Base-by-base conservation (phyloP, 2,888 invertebrate species). In the Sympetrum striolatum region DNA sequence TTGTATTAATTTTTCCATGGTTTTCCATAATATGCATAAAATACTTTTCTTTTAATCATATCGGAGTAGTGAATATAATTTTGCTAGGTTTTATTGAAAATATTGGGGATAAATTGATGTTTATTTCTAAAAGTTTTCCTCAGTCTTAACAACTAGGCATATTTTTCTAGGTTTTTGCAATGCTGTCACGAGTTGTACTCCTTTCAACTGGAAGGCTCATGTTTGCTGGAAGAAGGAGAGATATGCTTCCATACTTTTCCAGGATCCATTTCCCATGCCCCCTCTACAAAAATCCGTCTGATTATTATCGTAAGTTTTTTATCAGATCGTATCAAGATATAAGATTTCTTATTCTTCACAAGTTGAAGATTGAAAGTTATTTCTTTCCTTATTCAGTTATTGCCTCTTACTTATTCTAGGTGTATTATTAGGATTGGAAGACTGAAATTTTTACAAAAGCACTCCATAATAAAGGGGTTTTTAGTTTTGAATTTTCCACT, bases 211-310 rank as follows among this genome's bases (percentile, higher is more conserved):
- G 98, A 64, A 95, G 98, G 92, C 96, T 98, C 18, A 97, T 98
- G 96, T 99, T 97, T 94, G 98, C 97, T 92, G 99, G 98, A 64
- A 96, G 96, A 92, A 95, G 98, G 92, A 95, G 97, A 92, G 98
- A 98, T 93, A 97, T 99, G 97, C 96, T 98, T 93, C 97, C 98
- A 93, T 99, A 99, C 94, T 99, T 99, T 94, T 97, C 97, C 90
- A 96, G 96, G 90, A 96, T 96, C 8, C 98, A 98, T 93, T 99
- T 98, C 94, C 98, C 98, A 2, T 99, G 98, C 94, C 99, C 99
- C 22, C 97, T 98, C 0, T 98, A 97, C 94, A 99, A 99, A 94
- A 99, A 99, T 93, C 98, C 98, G 90, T 98, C 98, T 0, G 99
- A 99, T 94, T 99, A 99, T 93, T 99, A 99, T 93, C 95, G 98